Percentiles rank a stretch among this genome's conserved stretches.
phyloP scores from a whole-genome alignment of 2,888 invertebrate species.

The Lottia scabra region DNA sequence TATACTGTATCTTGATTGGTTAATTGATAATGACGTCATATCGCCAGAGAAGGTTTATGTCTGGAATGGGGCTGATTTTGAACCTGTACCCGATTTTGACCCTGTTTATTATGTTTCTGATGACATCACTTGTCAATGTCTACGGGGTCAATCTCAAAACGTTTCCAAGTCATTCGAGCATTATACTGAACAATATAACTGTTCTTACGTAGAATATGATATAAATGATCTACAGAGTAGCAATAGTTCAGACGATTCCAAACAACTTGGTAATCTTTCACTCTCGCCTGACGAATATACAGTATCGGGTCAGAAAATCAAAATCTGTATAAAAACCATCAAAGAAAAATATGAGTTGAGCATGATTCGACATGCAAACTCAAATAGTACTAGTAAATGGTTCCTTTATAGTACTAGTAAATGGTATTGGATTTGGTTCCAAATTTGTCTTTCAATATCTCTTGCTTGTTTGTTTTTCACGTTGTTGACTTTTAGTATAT shows the following conservation, averaged over 20 bases:
- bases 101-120: not conserved
- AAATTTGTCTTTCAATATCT: conserved; percentile 17
- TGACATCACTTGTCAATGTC: not conserved
- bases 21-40: no score
- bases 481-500: conserved; percentile 32
- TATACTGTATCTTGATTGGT: no score
- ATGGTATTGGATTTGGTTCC: conserved; percentile 2
- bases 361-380: not conserved
- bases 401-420: conserved; percentile 1
- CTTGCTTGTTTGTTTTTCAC: conserved; percentile 28
- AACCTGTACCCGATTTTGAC: no score
- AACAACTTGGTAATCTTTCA: not conserved
- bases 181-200: not conserved
- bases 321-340: not conserved
- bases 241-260: not conserved
- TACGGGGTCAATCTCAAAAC: not conserved
- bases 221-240: not conserved
- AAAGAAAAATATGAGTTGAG: not conserved
- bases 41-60: no score
- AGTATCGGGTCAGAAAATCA: not conserved
- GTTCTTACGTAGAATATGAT: not conserved
- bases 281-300: no score
- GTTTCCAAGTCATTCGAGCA: not conserved
- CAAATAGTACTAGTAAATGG: no score
- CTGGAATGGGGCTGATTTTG: no score